A percentile compares a stretch with the other conserved stretches of the same genome.
These are phyloP conservation scores for Helostoma temminkii DNA, from an alignment of 2,797 vertebrate species.

Conservation along the genomic window DNA sequence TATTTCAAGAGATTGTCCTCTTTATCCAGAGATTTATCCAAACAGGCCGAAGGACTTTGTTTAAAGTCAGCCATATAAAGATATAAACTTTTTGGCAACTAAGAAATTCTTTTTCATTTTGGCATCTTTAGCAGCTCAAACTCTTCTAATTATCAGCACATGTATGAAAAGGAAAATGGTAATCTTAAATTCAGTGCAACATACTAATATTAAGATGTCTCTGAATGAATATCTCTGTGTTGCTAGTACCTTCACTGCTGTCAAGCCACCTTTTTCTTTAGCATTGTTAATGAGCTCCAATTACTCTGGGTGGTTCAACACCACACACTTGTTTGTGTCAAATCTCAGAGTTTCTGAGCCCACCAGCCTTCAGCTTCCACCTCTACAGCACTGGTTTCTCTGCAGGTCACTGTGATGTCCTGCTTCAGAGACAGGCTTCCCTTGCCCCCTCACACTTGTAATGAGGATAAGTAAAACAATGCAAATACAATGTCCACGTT, in stretches of 20 bases:
- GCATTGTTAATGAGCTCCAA: conserved; percentile 37
- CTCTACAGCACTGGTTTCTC: conserved; percentile 50
- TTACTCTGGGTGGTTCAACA: conserved; percentile 19
- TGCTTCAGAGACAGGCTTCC: conserved; percentile 24
- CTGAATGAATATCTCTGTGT: not conserved
- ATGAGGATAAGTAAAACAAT: conserved; percentile 18
- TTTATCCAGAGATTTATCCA: too few species aligned
- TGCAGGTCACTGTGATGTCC: conserved; percentile 19
- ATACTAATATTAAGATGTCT: not conserved
- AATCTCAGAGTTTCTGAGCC: conserved; percentile 24
- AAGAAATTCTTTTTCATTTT: too few species aligned
- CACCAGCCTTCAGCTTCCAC: conserved; percentile 16
- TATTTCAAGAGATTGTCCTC: too few species aligned
- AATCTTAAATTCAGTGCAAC: not conserved
- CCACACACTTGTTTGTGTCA: conserved; percentile 5
- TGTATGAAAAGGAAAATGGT: not conserved
- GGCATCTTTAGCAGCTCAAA: too few species aligned
- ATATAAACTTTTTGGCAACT: too few species aligned
- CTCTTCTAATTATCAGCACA: too few species aligned
- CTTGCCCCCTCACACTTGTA: conserved; percentile 26
- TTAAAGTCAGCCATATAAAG: too few species aligned
- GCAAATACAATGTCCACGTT: conserved; percentile 9
- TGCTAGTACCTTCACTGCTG: not conserved
- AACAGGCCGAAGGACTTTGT: too few species aligned
- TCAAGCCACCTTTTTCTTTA: not conserved